These are phyloP conservation scores for Rhinogobius similis DNA, from an alignment of 2,113 vertebrate genomes.

Conservation along the genomic window DNA sequence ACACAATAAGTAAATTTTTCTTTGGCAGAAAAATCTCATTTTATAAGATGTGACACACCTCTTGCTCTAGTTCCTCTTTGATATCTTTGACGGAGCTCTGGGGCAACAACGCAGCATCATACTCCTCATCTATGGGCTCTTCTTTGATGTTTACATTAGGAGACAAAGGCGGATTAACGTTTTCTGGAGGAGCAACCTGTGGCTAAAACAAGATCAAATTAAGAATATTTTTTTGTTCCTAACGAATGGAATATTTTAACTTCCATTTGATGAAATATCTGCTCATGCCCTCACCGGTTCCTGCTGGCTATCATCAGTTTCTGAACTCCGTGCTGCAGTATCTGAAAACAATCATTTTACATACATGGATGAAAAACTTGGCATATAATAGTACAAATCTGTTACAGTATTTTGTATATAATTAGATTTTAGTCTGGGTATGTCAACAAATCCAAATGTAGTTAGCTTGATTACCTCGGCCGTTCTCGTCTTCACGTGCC, in stretches of 20 bases:
- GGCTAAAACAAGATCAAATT: conserved; percentile 37
- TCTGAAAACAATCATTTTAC: conserved; percentile 31
- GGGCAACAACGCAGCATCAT: conserved; percentile 86
- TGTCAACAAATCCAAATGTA: not conserved
- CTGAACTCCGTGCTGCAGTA: conserved; percentile 47
- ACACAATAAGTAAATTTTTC: not conserved
- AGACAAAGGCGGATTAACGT: conserved; percentile 79
- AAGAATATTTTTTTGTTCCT: not conserved
- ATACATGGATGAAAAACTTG: not conserved
- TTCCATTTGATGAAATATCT: not conserved
- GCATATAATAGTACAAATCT: not conserved
- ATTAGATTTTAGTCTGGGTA: not conserved
- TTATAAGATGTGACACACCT: conserved; percentile 77
- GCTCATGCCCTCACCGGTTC: conserved; percentile 34
- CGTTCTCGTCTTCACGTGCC: conserved; percentile 53
- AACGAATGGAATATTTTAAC: not conserved
- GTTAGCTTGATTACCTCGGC: conserved; percentile 41
- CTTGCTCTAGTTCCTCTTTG: conserved; percentile 94
- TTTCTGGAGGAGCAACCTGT: conserved; percentile 41
- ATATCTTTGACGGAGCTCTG: conserved; percentile 81
- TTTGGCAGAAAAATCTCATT: too few species aligned
- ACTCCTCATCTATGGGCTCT: conserved; percentile 96
- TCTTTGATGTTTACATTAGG: conserved; percentile 91
- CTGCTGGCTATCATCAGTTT: conserved; percentile 61
- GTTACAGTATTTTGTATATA: not conserved